Base-by-base conservation (phyloP, 2,113 vertebrate genomes). In the Crotophaga sulcirostris region DNA sequence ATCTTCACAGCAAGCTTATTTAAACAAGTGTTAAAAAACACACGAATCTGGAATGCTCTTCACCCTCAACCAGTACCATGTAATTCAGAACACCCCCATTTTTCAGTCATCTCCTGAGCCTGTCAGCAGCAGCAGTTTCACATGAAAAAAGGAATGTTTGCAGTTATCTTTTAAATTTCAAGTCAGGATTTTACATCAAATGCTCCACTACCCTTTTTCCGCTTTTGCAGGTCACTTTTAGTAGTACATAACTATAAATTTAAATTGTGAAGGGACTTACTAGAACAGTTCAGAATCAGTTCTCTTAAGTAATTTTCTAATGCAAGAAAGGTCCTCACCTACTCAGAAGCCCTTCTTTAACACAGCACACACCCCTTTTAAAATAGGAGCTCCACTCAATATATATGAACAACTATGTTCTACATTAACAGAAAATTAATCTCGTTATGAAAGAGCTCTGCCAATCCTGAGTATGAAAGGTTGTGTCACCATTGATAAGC, bases 141-240 rank as follows among this genome's bases (percentile, higher is more conserved):
- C n/a, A 34, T 59, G 13, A 23, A 51, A 64, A 80, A 62, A 36
- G 2, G 6, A 59, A 67, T 5, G 2, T 31, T 47, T 84, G 38
- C 26, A 67, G 25, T 70, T 66, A 47, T 8, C 8, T 70, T 67
- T 56, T 34, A 38, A 42, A 84, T 63, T 79, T 66, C 26, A 47
- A 66, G 42, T 14, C 2, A 81, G 19, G 79, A 73, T 72, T 95
- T 62, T 44, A 56, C 9, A 90, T 28, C 23, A 80, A 86, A 64
- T 33, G 67, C 10, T 42, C 29, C 64, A 77, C 7, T 34, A 59
- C 68, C 63, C 38, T 89, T 89, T 84, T 86, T 83, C n/a, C 12
- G 6, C 31, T 44, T 87, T n/a, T 54, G 28, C 72, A 90, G 92
- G 92, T 92, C 79, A 96, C 93, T 96, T 96, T 92, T 84, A 93